Conservation (phyloP, 2,888 invertebrate genomes). For the Trissoscelio sp. region DNA sequence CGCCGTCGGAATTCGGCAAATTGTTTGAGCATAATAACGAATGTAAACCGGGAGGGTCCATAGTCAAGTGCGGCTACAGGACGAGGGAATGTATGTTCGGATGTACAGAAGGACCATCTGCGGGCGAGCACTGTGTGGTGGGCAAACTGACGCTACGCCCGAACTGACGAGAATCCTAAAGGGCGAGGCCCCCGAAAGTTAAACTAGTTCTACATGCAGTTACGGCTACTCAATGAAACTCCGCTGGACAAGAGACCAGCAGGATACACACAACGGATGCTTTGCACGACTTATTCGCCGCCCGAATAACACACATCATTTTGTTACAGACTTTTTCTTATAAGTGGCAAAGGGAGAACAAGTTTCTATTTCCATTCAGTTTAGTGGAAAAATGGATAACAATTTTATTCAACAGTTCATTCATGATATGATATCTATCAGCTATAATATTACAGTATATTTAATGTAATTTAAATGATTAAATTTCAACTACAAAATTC, state of each 20-base stretch:
- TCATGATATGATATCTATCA: no score
- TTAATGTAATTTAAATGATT: no score
- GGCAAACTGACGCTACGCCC: conserved; percentile 64
- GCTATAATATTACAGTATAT: no score
- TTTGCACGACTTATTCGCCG: conserved; percentile 33
- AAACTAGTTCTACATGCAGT: conserved; percentile 67
- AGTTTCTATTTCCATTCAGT: no score
- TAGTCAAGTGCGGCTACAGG: conserved; percentile 37
- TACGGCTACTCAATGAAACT: conserved; percentile 65
- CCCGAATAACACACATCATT: conserved; percentile 8
- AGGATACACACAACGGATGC: conserved; percentile 21
- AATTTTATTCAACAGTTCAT: no score
- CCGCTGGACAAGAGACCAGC: conserved; percentile 46
- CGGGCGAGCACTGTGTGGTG: conserved; percentile 58
- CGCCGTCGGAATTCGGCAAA: conserved; percentile 61
- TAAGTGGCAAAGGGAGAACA: no score
- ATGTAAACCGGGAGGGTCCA: conserved; percentile 62
- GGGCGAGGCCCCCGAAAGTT: conserved; percentile 60
- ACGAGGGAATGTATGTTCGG: conserved; percentile 58
- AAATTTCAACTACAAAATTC: no score
- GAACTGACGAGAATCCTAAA: conserved; percentile 68
- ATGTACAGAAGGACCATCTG: conserved; percentile 66
- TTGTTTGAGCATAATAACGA: conserved; percentile 69
- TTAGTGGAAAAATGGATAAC: no score
- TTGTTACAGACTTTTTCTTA: conserved; percentile 11